Conservation (phyloP, 2,888 invertebrate genomes). For the Lacanobia wlatinum region DNA sequence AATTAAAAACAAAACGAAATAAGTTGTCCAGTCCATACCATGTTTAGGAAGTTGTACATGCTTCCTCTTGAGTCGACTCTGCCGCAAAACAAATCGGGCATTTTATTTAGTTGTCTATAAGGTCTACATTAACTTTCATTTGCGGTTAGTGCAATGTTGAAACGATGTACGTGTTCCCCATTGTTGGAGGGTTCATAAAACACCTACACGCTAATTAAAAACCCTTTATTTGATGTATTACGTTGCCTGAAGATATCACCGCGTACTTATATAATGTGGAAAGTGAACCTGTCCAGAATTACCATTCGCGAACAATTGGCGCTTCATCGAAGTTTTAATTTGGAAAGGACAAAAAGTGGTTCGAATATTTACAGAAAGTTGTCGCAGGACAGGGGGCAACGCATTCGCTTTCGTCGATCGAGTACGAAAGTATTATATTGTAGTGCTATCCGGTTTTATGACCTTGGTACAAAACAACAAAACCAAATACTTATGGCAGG, state of each 20-base stretch:
- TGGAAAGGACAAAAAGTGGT: constrained; percentile 88
- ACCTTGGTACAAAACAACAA: constrained; percentile 82
- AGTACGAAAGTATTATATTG: constrained; percentile 85
- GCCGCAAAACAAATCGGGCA: not conserved
- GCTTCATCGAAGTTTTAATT: constrained; percentile 84
- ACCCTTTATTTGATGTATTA: constrained; percentile 80
- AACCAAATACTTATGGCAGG: constrained; percentile 73
- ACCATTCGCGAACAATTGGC: constrained; percentile 83
- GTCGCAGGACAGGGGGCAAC: constrained; percentile 83
- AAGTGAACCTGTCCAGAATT: constrained; percentile 82
- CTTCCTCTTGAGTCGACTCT: constrained; percentile 6
- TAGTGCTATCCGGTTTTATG: constrained; percentile 81
- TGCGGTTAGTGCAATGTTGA: constrained; percentile 16
- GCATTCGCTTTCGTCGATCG: constrained; percentile 87
- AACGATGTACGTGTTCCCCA: constrained; percentile 44
- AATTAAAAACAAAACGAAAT: constrained; percentile 59
- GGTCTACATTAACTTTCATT: constrained; percentile 33
- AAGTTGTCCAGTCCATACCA: constrained; percentile 43
- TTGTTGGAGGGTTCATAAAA: constrained; percentile 70
- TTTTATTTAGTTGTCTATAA: constrained; percentile 16
- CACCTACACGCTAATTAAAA: constrained; percentile 83
- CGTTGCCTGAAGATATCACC: constrained; percentile 71
- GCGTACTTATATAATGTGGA: constrained; percentile 82
- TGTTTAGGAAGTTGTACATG: constrained; percentile 36
- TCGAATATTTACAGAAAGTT: constrained; percentile 86